A percentile compares a stretch with the other conserved stretches of the same genome.
Evolutionary conservation across 2,797 vertebrate genomes (phyloP).

Genomic region (Sebastes variabilis): DNA sequence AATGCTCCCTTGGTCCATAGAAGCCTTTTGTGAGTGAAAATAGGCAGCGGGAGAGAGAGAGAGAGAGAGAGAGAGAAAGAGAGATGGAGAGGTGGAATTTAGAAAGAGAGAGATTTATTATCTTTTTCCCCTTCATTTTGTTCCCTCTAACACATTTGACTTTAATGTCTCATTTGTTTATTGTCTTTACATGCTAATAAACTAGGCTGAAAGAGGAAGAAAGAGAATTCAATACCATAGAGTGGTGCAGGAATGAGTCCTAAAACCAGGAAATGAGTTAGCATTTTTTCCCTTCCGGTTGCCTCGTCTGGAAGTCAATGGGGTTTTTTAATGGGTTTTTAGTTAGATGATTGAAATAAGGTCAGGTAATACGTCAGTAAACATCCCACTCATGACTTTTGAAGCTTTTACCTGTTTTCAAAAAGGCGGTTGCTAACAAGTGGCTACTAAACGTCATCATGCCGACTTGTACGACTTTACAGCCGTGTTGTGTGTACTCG

Average conservation of each 20-base stretch:
- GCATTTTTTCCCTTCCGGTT: too few relatives aligned
- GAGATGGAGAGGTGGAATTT: slow-evolving; percentile 14
- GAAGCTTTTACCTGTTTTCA: too few relatives aligned
- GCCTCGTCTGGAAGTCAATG: too few relatives aligned
- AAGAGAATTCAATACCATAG: not conserved
- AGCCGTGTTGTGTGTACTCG: fast-evolving
- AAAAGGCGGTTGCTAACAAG: too few relatives aligned
- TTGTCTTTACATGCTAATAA: not conserved
- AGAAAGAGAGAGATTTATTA: slow-evolving; percentile 32
- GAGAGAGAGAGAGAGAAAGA: slow-evolving; percentile 24
- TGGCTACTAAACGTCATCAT: too few relatives aligned
- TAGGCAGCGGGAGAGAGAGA: slow-evolving; percentile 36
- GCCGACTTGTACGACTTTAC: too few relatives aligned
- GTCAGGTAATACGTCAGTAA: too few relatives aligned
- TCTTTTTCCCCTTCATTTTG: slow-evolving; percentile 21
- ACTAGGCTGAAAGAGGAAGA: not conserved
- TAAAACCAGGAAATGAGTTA: too few relatives aligned
- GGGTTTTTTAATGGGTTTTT: too few relatives aligned
- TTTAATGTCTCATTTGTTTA: slow-evolving; percentile 19
- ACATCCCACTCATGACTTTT: fast-evolving
- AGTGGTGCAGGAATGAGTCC: too few relatives aligned
- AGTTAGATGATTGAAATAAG: too few relatives aligned
- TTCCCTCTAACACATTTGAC: not conserved
- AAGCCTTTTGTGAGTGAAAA: slow-evolving; percentile 68
- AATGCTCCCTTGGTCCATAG: slow-evolving; percentile 62